Base-by-base conservation (phyloP, 1,140 invertebrate species). In the Atopsyche davidsoni region DNA sequence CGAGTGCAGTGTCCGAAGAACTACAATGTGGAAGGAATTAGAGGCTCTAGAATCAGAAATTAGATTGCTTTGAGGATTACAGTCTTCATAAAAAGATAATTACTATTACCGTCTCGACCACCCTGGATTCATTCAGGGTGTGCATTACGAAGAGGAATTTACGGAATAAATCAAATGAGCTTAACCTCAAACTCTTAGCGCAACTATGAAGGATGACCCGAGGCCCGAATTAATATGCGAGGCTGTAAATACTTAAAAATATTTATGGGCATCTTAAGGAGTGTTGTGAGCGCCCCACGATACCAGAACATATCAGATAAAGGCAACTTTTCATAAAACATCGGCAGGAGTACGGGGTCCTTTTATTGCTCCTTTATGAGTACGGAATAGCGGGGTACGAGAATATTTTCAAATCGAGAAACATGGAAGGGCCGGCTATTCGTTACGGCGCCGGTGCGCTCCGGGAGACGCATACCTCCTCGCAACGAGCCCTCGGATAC, bases 301-400 rank as follows among this genome's bases (percentile, higher is more conserved):
- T 36, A 36, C 17, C 35, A 36, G 17, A 36, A 36, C 35, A 13
- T 13, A 36, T 17, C n/a, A 36, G 35, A 4, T 7, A 23, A 21
- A 24, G 17, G 19, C 18, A 32, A 32, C 36, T 31, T 49, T 49
- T 40, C 41, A 49, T 49, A n/a, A 31, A 23, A 40, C 38, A 28
- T 47, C 19, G 36, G 28, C 45, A 39, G 28, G 45, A 40, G 13
- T 49, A 49, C 17, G 13, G 21, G 24, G 28, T 41, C 41, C 35
- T 14, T 49, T 49, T 49, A 49, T 49, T 49, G 35, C 38, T 23
- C 24, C 41, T 46, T 49, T 49, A 49, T 40, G 22, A 25, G 46
- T 41, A 38, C 40, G 46, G 28, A 41, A 41, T 41, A 22, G 24
- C 17, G 10, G 28, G 42, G 6, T 17, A 32, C 34, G 13, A 45